A percentile compares a stretch with the other conserved stretches of the same genome.
These are phyloP conservation scores for fruit fly (Drosophila melanogaster) DNA, from an alignment of 1,140 invertebrate species.

Conservation along the genomic window Release_6_plus_ISO1_MT NC_004354.4:10864001-10864500, in stretches of 20 bases:
- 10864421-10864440: neutral
- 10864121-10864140: neutral
- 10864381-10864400: slow-evolving; percentile 16
- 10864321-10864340: slow-evolving; percentile 6
- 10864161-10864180: neutral
- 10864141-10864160: neutral
- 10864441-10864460: slow-evolving; percentile 17
- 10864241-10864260: slow-evolving; percentile 17
- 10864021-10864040: slow-evolving; percentile 9
- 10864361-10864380: slow-evolving; percentile 18
- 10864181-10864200: slow-evolving; percentile 21
- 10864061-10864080: slow-evolving; percentile 8
- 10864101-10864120: neutral
- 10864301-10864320: slow-evolving; percentile 16
- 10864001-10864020: slow-evolving; percentile 41
- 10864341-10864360: slow-evolving; percentile 17
- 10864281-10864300: slow-evolving; percentile 13
- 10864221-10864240: slow-evolving; percentile 14
- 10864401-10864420: slow-evolving; percentile 10
- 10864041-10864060: neutral
- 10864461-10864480: slow-evolving; percentile 10
- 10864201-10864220: slow-evolving; percentile 23
- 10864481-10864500: slow-evolving; percentile 11
- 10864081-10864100: slow-evolving; percentile 7
- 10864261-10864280: slow-evolving; percentile 1